A percentile compares a stretch with the other conserved stretches of the same genome.
Evolutionary conservation across 2,888 invertebrate species (phyloP).

Genomic region (Cybosia mesomella): DNA sequence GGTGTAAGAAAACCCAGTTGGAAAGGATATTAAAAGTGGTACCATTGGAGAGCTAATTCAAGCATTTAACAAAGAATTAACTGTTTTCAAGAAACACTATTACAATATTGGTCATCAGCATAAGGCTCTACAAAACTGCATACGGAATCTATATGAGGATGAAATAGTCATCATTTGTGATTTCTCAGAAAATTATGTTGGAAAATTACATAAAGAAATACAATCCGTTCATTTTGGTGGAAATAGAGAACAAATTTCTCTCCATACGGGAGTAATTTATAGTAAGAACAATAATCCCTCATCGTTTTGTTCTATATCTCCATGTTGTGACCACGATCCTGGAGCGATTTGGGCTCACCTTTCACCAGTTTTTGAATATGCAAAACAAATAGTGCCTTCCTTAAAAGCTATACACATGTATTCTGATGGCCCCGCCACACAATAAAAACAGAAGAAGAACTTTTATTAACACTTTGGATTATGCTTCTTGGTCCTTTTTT

Average conservation of each 20-base stretch:
- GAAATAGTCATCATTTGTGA: conserved; percentile 30
- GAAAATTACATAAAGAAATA: conserved; percentile 33
- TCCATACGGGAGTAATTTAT: conserved; percentile 31
- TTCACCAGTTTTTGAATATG: conserved; percentile 31
- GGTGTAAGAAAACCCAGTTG: conserved; percentile 24
- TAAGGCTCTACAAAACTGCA: conserved; percentile 23
- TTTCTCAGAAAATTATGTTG: conserved; percentile 37
- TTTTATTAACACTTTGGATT: not conserved
- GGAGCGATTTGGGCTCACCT: conserved; percentile 36
- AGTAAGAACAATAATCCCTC: conserved; percentile 27
- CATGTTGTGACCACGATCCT: conserved; percentile 28
- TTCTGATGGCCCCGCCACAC: not conserved
- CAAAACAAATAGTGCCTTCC: conserved; percentile 25
- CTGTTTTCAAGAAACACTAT: conserved; percentile 22
- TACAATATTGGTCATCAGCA: conserved; percentile 19
- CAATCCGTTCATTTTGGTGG: conserved; percentile 36
- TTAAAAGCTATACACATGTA: conserved; percentile 2
- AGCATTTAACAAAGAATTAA: conserved; percentile 20
- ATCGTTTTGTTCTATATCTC: conserved; percentile 21
- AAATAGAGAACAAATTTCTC: conserved; percentile 23
- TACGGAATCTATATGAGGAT: conserved; percentile 23
- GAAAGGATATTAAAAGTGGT: conserved; percentile 31
- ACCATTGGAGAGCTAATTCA: conserved; percentile 20
- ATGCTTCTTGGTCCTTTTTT: not conserved
- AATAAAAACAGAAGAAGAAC: not conserved